Base-by-base conservation (phyloP, 2,888 invertebrate genomes). In the Cataglyphis cursor region DNA sequence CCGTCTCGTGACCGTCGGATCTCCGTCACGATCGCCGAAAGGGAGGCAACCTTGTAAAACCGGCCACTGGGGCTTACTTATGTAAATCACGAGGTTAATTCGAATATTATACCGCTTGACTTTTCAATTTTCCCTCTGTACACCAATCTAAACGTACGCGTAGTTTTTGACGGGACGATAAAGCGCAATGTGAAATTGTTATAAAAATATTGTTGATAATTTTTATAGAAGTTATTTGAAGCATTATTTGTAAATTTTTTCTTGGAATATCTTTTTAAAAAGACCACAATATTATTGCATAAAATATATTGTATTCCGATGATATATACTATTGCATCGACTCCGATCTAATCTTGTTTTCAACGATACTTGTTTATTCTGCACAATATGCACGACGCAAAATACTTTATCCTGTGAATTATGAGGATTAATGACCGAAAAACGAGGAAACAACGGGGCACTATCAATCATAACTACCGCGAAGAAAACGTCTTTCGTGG, bases 401-500 rank as follows among this genome's bases (percentile, higher is more conserved):
- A 88, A 84, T 82, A 85, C 81, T 85, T 85, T 73, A 74, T 73
- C 74, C 80, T 57, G 59, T 73, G 84, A 83, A 84, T 88, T 86
- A 89, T 88, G 88, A 86, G 84, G 84, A 82, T 82, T 89, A 89
- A 88, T 88, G 89, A 84, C 80, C 74, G 85, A 81, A 85, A 87
- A 89, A 88, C 88, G 88, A 82, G 89, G 81, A 61, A 84, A 84
- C 88, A 62, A 44, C 65, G 64, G 44, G 48, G 68, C 18, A 82
- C 86, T 89, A 89, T 89, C 89, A 88, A 89, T 89, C 89, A 89
- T 85, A 84, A 84, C 86, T 89, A 89, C 80, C 84, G 90, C 83
- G 86, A 83, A 84, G 83, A 83, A 88, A 85, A 84, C 74, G 83
- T 89, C 88, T 81, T 88, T 83, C 81, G 82, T 54, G 59, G 68